phyloP scores from a whole-genome alignment of 23 tunicate species.

The Trididemnum clinides region DNA sequence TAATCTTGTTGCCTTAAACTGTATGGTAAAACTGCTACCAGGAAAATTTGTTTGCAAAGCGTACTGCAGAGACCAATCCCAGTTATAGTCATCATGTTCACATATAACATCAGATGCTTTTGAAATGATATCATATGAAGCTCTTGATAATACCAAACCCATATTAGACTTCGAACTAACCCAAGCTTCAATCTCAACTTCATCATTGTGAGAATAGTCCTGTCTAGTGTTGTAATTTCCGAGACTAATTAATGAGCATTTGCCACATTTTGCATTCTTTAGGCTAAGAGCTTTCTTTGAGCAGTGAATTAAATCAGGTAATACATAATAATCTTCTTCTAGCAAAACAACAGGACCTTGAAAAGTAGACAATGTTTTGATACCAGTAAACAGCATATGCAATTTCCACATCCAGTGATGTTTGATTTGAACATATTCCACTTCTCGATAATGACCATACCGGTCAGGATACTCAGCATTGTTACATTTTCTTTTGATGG shows the following conservation, averaged over 20 bases:
- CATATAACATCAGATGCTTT: slow-evolving; percentile 56
- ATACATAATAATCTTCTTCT: slow-evolving; percentile 88
- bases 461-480: slow-evolving; percentile 87
- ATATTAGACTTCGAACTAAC: slow-evolving; percentile 74
- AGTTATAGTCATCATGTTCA: slow-evolving; percentile 92
- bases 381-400: slow-evolving; percentile 77
- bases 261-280: slow-evolving; percentile 36
- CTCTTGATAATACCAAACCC: slow-evolving; percentile 69
- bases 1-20: slow-evolving; percentile 60
- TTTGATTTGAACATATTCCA: slow-evolving; percentile 77
- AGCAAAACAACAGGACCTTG: slow-evolving; percentile 56
- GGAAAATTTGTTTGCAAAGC: slow-evolving; percentile 5
- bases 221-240: slow-evolving; percentile 65
- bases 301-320: slow-evolving; percentile 60
- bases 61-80: slow-evolving; percentile 98
- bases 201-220: slow-evolving; percentile 14
- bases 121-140: slow-evolving; percentile 42
- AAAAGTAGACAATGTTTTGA: slow-evolving; percentile 26
- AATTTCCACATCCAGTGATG: slow-evolving; percentile 98
- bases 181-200: slow-evolving; percentile 70
- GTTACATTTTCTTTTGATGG: slow-evolving; percentile 66
- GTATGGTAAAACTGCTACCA: slow-evolving; percentile 14
- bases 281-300: slow-evolving; percentile 24
- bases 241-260: slow-evolving; percentile 67
- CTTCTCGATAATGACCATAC: slow-evolving; percentile 92